Conservation (phyloP, 1,140 invertebrate species). For the Drosophila setifemur region DNA sequence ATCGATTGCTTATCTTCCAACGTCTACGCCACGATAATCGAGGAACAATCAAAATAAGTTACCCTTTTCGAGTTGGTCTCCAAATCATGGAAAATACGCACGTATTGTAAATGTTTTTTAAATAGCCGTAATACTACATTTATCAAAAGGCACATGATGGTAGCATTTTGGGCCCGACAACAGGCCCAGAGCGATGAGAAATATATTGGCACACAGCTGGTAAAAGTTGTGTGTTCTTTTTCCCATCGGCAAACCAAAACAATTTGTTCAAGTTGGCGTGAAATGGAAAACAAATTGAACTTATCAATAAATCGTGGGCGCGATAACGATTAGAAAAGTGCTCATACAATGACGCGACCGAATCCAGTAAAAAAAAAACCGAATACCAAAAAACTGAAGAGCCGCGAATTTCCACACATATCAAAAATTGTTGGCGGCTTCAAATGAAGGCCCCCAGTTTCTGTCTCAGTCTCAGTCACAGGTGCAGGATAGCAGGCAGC, state of each 20-base stretch:
- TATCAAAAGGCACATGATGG: neutral
- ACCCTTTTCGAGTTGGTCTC: too few species aligned
- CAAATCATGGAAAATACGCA: too few species aligned
- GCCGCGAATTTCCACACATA: slow-evolving; percentile 3
- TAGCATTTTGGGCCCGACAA: slow-evolving; percentile 2
- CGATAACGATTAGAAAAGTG: slow-evolving; percentile 66
- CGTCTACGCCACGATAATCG: neutral
- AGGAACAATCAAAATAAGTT: neutral
- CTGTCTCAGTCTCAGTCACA: neutral
- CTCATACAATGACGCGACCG: slow-evolving; percentile 30
- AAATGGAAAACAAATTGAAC: slow-evolving; percentile 79
- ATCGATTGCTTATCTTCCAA: slow-evolving; percentile 2
- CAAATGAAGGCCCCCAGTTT: slow-evolving; percentile 9
- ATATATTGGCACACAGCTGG: neutral
- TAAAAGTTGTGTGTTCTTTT: slow-evolving; percentile 14
- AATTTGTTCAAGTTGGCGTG: slow-evolving; percentile 71
- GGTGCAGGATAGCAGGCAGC: neutral
- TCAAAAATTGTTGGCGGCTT: neutral
- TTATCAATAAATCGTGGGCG: slow-evolving; percentile 70
- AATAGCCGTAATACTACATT: neutral
- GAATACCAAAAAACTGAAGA: neutral
- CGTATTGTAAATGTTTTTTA: neutral
- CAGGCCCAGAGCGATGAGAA: too few species aligned
- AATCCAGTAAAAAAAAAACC: slow-evolving; percentile 4
- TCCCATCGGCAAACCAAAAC: slow-evolving; percentile 49